Conservation (phyloP, 2,797 vertebrate genomes). For the Hephaestus fuliginosus region DNA sequence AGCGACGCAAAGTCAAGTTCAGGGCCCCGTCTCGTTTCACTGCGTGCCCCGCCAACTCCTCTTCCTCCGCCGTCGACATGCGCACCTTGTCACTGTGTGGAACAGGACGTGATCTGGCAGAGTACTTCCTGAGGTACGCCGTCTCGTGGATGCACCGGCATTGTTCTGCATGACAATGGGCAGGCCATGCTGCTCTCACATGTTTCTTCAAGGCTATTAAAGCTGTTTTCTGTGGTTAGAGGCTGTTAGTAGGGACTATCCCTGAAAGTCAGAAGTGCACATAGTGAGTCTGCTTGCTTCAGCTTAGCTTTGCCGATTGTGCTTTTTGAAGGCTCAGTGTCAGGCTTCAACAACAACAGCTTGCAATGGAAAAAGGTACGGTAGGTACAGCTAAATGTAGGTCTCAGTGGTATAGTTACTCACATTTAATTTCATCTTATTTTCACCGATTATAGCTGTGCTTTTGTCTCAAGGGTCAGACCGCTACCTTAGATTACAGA, state of each 20-base stretch:
- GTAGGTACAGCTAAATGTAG: not conserved
- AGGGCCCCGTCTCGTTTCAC: not conserved
- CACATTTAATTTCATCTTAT: slow-evolving; percentile 1
- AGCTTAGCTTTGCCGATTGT: slow-evolving; percentile 31
- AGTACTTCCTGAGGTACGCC: slow-evolving; percentile 75
- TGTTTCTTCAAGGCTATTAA: slow-evolving; percentile 56
- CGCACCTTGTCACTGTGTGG: slow-evolving; percentile 35
- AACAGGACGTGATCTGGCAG: slow-evolving; percentile 78
- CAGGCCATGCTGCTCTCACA: slow-evolving; percentile 41
- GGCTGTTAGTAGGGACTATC: slow-evolving; percentile 23
- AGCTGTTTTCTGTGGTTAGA: slow-evolving; percentile 53
- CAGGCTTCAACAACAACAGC: slow-evolving; percentile 13
- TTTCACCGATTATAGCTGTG: slow-evolving; percentile 1
- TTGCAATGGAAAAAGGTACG: slow-evolving; percentile 2
- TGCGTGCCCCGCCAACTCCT: slow-evolving; percentile 10
- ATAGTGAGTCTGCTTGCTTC: slow-evolving; percentile 20
- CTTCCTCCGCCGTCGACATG: slow-evolving; percentile 44
- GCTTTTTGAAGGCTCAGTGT: slow-evolving; percentile 3
- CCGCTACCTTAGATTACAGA: not conserved
- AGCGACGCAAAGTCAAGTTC: slow-evolving; percentile 18
- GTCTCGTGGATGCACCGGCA: slow-evolving; percentile 51
- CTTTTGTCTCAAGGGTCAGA: not conserved
- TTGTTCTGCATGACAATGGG: slow-evolving; percentile 75
- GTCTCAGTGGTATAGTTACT: not conserved
- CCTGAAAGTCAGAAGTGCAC: slow-evolving; percentile 40